Base-by-base conservation (phyloP, 2,113 vertebrate genomes). In the Limanda limanda region DNA sequence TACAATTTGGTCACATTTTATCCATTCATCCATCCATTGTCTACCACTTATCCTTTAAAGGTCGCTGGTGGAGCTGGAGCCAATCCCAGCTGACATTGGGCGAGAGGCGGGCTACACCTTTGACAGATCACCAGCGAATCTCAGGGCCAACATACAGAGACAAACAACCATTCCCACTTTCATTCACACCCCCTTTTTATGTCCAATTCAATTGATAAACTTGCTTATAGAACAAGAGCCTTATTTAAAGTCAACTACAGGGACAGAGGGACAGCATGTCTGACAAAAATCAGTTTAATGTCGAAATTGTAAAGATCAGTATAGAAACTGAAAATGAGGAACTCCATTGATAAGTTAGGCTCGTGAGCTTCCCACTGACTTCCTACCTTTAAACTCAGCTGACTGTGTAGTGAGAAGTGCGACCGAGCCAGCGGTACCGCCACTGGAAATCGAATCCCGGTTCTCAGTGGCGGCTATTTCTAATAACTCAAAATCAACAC, bases 401-500 rank as follows among this genome's bases (percentile, higher is more conserved):
- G 31, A 20, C 15, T 7, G 35, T 52, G 51, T 23, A 58, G 2
- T 11, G n/a, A 71, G 61, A 78, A 78, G 64, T 5, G 52, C 1
- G 12, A 47, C 56, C 40, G 17, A 40, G 9, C 48, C n/a, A 14
- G 9, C 13, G 3, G 15, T 20, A 3, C 51, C 47, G 2, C 17
- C 1, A 15, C 14, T 42, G 13, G 35, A 47, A 35, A 72, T 69
- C 68, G 5, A 68, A 57, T 7, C 35, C 27, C 4, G 5, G 12
- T 1, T 27, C 64, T 63, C 21, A 40, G 15, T 3, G 10, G 57
- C 8, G 8, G 54, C 21, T 12, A 61, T 78, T 83, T 73, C 27
- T 61, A 63, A 78, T 69, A 40, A 56, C 59, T 69, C 13, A 59
- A 47, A 59, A 3, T 2, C 4, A 70, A 58, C 63, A 52, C 7